A percentile compares a stretch with the other conserved stretches of the same genome.
phyloP scores from a whole-genome alignment of 2,113 vertebrate species.

The Atractosteus spatula region DNA sequence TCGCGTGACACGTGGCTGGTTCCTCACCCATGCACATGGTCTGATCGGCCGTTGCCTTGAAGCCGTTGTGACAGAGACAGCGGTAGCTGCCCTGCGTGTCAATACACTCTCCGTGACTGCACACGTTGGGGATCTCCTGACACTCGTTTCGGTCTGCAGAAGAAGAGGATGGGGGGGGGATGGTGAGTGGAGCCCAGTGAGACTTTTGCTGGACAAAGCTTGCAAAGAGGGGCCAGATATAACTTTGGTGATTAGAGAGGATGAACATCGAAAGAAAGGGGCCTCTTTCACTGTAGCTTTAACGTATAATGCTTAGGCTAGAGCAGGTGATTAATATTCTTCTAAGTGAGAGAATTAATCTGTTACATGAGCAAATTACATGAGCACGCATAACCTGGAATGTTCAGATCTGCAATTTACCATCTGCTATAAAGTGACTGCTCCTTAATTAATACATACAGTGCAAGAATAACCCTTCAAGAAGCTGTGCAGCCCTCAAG shows the following conservation, averaged over 20 bases:
- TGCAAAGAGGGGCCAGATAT: too few species aligned
- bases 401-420: too few species aligned
- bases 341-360: not conserved
- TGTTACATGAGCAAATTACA: too few species aligned
- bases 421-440: too few species aligned
- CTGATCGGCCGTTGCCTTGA: slow-evolving; percentile 79
- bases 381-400: too few species aligned
- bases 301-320: not conserved
- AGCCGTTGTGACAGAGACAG: slow-evolving; percentile 88
- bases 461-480: too few species aligned
- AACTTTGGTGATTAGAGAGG: not conserved
- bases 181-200: fast-evolving
- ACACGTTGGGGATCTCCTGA: slow-evolving; percentile 83
- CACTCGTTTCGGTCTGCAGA: slow-evolving; percentile 83
- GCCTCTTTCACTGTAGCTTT: not conserved
- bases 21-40: slow-evolving; percentile 89
- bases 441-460: too few species aligned
- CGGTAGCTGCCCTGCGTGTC: slow-evolving; percentile 85
- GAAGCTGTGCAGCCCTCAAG: too few species aligned
- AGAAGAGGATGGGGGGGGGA: not conserved
- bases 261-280: not conserved
- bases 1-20: not conserved
- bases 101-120: slow-evolving; percentile 85
- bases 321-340: not conserved
- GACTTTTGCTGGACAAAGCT: too few species aligned